phyloP scores from a whole-genome alignment of 2,113 vertebrate genomes.

The Lathamus discolor region DNA sequence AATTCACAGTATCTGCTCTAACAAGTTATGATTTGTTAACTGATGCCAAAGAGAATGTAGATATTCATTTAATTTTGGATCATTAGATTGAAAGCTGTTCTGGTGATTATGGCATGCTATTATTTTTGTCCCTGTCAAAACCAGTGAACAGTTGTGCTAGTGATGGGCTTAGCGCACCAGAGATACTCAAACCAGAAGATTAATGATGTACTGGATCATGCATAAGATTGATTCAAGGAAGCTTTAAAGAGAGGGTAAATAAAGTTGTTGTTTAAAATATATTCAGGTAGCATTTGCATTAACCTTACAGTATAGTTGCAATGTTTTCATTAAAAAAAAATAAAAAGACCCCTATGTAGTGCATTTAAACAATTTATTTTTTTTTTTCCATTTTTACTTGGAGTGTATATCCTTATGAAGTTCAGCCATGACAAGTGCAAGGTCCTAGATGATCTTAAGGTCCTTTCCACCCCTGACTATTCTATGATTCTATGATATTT shows the following conservation, averaged over 20 bases:
- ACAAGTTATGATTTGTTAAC: neutral
- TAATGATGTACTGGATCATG: neutral
- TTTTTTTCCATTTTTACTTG: neutral
- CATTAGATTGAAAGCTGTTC: conserved; percentile 10
- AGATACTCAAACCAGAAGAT: neutral
- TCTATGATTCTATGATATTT: neutral
- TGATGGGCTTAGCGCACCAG: conserved; percentile 18
- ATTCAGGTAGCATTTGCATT: neutral
- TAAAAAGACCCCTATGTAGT: neutral
- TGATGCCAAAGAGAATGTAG: neutral
- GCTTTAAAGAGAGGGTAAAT: neutral
- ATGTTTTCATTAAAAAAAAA: neutral
- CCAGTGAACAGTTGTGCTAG: neutral
- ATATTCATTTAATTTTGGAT: conserved; percentile 29
- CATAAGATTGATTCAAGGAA: neutral
- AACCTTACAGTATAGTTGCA: neutral
- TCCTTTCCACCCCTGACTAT: too few relatives aligned
- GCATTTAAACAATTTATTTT: neutral
- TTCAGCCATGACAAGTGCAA: too few relatives aligned
- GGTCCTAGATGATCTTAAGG: too few relatives aligned
- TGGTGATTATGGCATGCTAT: neutral
- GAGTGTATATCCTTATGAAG: neutral
- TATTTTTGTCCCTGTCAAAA: conserved; percentile 49
- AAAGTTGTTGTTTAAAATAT: neutral
- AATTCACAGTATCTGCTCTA: neutral